Evolutionary conservation across 64 coral and sea anemone genomes (phyloP).

Genomic region (Orbicella faveolata): DNA sequence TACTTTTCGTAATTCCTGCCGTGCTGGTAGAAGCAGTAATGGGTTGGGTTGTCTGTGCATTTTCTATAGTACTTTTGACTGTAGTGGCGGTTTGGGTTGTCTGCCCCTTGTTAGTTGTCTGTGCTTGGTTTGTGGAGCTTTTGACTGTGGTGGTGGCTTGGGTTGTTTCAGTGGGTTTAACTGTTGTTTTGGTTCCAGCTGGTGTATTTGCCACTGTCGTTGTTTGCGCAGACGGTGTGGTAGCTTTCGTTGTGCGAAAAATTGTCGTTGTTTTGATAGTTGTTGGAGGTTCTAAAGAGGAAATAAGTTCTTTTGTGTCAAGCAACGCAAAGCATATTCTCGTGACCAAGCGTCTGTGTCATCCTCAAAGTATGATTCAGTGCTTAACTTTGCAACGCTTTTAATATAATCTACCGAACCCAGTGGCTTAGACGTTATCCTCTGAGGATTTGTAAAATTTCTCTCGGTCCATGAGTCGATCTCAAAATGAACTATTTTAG

Average conservation of each 20-base stretch:
- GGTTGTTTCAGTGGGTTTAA: background rate
- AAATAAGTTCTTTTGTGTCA: background rate
- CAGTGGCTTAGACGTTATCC: background rate
- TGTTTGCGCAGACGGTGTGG: background rate
- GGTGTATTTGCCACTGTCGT: background rate
- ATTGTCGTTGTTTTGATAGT: background rate
- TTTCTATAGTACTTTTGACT: too few relatives aligned
- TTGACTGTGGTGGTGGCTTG: background rate
- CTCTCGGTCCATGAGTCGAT: too few relatives aligned
- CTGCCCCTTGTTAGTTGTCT: background rate
- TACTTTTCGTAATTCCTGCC: background rate
- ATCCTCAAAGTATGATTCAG: background rate
- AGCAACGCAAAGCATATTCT: background rate
- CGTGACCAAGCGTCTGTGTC: background rate
- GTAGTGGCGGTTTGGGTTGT: background rate
- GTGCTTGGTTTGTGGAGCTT: background rate
- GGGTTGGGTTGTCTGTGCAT: background rate
- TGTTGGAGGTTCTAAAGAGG: background rate
- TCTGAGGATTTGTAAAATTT: background rate
- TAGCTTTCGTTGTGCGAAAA: background rate
- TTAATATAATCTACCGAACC: too few relatives aligned
- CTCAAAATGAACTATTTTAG: too few relatives aligned
- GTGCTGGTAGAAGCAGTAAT: background rate
- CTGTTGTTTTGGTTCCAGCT: background rate
- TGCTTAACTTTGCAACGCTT: background rate